Base-by-base conservation (phyloP, 2,113 vertebrate genomes). In the Pseudopodoces humilis region DNA sequence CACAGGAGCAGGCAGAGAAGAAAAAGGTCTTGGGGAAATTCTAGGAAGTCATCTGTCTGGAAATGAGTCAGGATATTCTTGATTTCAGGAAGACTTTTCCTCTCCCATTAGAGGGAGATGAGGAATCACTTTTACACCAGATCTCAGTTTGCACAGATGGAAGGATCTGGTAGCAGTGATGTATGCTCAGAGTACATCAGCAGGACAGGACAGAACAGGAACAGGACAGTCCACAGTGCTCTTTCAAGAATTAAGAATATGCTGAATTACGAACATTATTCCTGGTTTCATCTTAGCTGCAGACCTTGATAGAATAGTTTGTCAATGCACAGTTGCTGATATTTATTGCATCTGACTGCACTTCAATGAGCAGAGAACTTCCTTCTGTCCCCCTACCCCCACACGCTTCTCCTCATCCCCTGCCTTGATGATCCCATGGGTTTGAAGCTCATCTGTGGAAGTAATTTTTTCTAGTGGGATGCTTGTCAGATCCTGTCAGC, bases 401-500 rank as follows among this genome's bases (percentile, higher is more conserved):
- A 0, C 62, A 14, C 3, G 2, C 37, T 65, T 71, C 74, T 86
- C 62, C 76, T 67, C 39, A 58, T 91, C 46, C 59, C 71, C 60
- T 94, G 74, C 56, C 80, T 92, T 89, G 89, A 71, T 94, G 84
- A 59, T 96, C 91, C 86, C 94, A 63, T 60, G 91, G 91, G 80
- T 88, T 62, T 85, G 89, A 95, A 92, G 77, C 90, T 94, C 83
- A 92, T 94, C 49, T 90, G 63, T 67, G 87, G 85, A 96, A 92
- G 59, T 87, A 91, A 92, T 94, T 95, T 96, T 95, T 96, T 94
- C 92, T 89, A 93, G 71, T 93, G 94, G 94, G 91, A 96, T 94
- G 83, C 93, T 94, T 97, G 96, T 96, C 92, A 94, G 85, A 93
- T 96, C 91, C 89, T 95, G 95, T 95, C 92, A 96, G 78, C 68